Evolutionary conservation across 2,113 vertebrate genomes (phyloP).

Genomic region (Pontoporia blainvillei): DNA sequence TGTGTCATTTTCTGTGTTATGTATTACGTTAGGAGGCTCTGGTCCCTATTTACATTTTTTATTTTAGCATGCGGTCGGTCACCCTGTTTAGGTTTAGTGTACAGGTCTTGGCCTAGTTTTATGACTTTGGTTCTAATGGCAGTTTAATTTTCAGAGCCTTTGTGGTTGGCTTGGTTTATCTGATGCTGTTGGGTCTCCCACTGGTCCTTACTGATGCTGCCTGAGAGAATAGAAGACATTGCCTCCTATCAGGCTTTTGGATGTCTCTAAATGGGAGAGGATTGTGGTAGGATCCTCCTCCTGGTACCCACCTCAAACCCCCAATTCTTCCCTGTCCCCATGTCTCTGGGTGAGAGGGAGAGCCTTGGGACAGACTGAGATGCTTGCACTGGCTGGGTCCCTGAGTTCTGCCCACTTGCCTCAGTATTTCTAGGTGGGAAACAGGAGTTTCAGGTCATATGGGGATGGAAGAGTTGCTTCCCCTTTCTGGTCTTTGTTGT

Average conservation of each 20-base stretch:
- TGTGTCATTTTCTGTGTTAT: background rate
- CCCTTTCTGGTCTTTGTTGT: background rate
- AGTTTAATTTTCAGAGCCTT: slow-evolving; percentile 19
- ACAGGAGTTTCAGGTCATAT: background rate
- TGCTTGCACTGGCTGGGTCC: background rate
- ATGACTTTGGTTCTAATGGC: background rate
- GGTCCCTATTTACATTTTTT: background rate
- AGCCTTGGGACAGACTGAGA: background rate
- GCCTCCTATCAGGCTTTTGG: background rate
- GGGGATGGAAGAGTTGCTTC: background rate
- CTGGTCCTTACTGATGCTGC: background rate
- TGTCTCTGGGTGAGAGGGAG: background rate
- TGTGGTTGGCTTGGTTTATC: background rate
- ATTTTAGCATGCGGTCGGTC: background rate
- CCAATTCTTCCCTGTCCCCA: background rate
- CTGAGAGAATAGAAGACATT: background rate
- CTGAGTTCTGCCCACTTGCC: background rate
- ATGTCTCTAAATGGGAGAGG: background rate
- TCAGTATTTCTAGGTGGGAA: background rate
- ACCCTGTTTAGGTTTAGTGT: background rate
- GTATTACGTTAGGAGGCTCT: background rate
- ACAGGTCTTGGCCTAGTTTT: background rate
- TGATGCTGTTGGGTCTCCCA: background rate
- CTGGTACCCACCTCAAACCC: background rate
- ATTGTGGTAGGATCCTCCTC: background rate